Base-by-base conservation (phyloP, 2,888 invertebrate species). In the Yponomeuta cagnagella region DNA sequence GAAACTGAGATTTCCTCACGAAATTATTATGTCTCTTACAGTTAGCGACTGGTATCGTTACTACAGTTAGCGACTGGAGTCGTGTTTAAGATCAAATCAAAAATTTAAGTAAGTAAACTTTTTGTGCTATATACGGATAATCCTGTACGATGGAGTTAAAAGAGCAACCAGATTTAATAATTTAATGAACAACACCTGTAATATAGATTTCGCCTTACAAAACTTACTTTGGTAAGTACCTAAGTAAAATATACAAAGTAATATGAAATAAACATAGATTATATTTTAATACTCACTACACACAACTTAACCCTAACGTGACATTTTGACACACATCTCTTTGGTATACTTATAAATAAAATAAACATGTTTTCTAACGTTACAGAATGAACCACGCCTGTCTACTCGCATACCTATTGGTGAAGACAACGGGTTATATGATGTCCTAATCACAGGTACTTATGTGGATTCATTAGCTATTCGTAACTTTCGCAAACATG, bases 311-410 rank as follows among this genome's bases (percentile, higher is more conserved):
- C 52, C 15, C 52, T 58, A 58, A 58, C 8, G 52, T 58, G 15
- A 15, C 12, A 58, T 15, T 12, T 15, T 58, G 15, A 58, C 52
- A 58, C 52, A 52, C 52, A 9, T 3, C 52, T 58, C 52, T 58
- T 58, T 58, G 52, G 52, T 58, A 58, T 58, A 15, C 52, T 58
- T 58, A 58, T 58, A 58, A 58, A 58, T 58, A 58, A 58, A 58
- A 43, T 43, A 43, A 43, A 43, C 43, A 43, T 15, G 52, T 58
- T 58, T 58, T 12, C 15, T 15, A 58, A 58, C 15, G 8, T 12
- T 58, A 58, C 52, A 58, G 52, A 8, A 58, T 5, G 8, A 12
- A 15, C 52, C 52, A 58, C 52, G 52, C 52, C 52, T 52, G 2
- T 12, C 52, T 58, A 58, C 12, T 12, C 52, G 15, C 12, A 58